Percentiles rank a stretch among this genome's conserved stretches.
Conservation (phyloP, 2,113 vertebrate species). For the Atrichornis clamosus region DNA sequence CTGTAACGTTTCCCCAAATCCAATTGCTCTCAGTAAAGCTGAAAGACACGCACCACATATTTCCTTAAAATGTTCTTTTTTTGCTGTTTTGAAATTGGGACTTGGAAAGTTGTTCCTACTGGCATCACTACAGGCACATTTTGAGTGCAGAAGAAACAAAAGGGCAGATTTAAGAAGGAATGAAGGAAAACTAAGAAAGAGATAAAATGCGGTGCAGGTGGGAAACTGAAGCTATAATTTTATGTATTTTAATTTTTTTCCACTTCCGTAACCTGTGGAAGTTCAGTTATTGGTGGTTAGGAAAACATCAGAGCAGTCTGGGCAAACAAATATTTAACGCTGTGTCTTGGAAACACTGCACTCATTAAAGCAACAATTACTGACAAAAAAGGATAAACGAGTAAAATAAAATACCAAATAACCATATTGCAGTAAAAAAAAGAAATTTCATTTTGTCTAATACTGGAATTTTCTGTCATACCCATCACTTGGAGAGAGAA, state of each 20-base stretch:
- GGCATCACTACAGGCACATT: background rate
- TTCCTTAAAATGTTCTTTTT: background rate
- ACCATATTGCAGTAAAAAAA: background rate
- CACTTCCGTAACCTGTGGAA: background rate
- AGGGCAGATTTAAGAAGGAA: background rate
- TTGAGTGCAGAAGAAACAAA: background rate
- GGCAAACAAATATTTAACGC: background rate
- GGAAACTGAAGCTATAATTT: background rate
- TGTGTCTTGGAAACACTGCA: background rate
- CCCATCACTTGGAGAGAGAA: background rate
- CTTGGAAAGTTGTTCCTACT: background rate
- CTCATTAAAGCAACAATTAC: background rate
- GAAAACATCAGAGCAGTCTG: background rate
- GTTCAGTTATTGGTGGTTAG: background rate
- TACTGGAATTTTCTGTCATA: background rate
- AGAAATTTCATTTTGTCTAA: background rate
- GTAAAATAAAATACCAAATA: background rate
- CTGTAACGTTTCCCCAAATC: background rate
- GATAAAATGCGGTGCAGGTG: background rate
- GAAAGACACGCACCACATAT: rapidly evolving
- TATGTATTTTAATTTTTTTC: background rate
- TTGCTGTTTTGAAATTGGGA: background rate
- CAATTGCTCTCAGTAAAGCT: background rate
- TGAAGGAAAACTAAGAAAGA: background rate
- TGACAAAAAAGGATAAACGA: background rate